A percentile compares a stretch with the other conserved stretches of the same genome.
Conservation (phyloP, 92 coral and sea anemone genomes). For the Phymanthus crucifer region DNA sequence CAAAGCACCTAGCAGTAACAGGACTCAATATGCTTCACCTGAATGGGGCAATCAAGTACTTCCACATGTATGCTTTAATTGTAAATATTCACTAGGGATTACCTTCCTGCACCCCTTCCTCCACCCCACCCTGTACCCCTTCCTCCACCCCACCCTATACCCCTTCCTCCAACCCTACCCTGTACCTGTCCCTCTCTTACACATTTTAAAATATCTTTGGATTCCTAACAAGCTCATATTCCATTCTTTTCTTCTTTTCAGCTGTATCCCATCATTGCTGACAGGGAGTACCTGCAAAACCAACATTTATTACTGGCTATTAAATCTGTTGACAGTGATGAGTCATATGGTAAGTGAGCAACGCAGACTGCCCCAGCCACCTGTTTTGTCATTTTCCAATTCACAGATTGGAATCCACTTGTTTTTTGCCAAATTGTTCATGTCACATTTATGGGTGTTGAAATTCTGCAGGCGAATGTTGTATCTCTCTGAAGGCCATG, state of each 20-base stretch:
- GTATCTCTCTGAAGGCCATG: conserved; percentile 75
- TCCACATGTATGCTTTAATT: conserved; percentile 12
- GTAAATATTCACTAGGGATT: background rate
- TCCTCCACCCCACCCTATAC: no score
- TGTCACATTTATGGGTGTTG: background rate
- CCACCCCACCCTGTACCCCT: no score
- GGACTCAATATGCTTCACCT: conserved; percentile 11
- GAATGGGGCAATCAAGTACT: conserved; percentile 26
- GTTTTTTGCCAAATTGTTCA: no score
- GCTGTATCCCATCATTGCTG: conserved; percentile 85
- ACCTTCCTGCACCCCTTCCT: no score
- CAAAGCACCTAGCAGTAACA: background rate
- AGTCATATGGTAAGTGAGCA: conserved; percentile 75
- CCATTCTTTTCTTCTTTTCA: background rate
- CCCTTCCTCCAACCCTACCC: no score
- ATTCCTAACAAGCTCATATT: no score
- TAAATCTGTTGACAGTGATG: conserved; percentile 91
- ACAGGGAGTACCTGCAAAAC: conserved; percentile 73
- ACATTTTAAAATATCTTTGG: no score
- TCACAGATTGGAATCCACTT: no score
- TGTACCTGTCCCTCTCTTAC: no score
- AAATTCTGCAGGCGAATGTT: conserved; percentile 98
- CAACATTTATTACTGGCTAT: conserved; percentile 86
- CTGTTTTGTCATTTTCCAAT: no score
- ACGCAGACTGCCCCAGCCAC: no score